A percentile compares a stretch with the other conserved stretches of the same genome.
phyloP scores from a whole-genome alignment of 92 coral and sea anemone species.

The Actinernus sp. region DNA sequence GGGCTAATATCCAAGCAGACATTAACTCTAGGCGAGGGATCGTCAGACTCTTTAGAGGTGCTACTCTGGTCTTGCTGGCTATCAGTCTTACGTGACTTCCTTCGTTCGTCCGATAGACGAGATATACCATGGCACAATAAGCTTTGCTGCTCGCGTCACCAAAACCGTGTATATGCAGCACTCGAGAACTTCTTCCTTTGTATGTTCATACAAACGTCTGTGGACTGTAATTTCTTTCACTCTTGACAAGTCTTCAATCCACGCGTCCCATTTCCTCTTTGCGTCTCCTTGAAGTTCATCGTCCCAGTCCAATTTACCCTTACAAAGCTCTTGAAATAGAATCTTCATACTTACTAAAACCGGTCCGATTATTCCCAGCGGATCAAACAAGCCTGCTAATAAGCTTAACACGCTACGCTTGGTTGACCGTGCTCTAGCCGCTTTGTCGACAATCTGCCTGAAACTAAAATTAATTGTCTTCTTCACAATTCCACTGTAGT shows the following conservation, averaged over 20 bases:
- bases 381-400: constrained; percentile 60
- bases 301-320: constrained; percentile 38
- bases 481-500: constrained; percentile 28
- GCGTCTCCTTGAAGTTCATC: constrained; percentile 16
- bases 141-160: constrained; percentile 57
- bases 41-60: constrained; percentile 52
- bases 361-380: constrained; percentile 57
- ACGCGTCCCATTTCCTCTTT: constrained; percentile 17
- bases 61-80: constrained; percentile 62
- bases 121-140: constrained; percentile 59
- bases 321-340: constrained; percentile 60
- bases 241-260: constrained; percentile 35
- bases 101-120: constrained; percentile 1
- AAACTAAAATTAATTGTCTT: constrained; percentile 33
- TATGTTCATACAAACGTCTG: constrained; percentile 22
- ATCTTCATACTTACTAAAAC: constrained; percentile 33
- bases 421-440: constrained; percentile 10
- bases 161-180: constrained; percentile 51
- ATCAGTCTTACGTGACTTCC: constrained; percentile 21
- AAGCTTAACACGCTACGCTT: constrained; percentile 45
- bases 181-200: constrained; percentile 3
- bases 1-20: constrained; percentile 54
- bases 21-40: constrained; percentile 68
- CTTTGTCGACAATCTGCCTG: constrained; percentile 13
- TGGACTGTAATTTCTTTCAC: not conserved